A percentile compares a stretch with the other conserved stretches of the same genome.
Conservation (phyloP, 2,113 vertebrate genomes). For the Sylvia atricapilla region DNA sequence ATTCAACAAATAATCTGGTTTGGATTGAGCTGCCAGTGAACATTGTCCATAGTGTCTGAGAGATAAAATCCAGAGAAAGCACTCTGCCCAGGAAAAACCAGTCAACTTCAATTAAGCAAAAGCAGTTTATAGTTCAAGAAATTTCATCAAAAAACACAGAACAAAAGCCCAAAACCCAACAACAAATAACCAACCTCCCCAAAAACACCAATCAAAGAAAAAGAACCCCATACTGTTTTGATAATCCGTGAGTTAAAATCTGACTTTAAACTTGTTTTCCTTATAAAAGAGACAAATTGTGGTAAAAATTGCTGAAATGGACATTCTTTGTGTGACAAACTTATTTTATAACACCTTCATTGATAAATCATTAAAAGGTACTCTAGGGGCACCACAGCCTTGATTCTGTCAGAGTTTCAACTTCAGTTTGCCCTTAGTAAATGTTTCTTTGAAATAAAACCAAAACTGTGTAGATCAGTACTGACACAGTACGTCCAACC, state of each 20-base stretch:
- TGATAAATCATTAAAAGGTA: conserved; percentile 16
- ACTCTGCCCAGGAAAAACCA: background rate
- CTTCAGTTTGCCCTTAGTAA: conserved; percentile 28
- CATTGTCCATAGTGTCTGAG: background rate
- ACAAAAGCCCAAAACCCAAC: background rate
- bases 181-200: background rate
- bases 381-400: background rate
- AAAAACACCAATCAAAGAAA: background rate
- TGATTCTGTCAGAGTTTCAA: background rate
- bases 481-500: background rate
- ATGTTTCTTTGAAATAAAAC: conserved; percentile 49
- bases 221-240: background rate
- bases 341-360: background rate
- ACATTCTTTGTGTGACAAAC: background rate
- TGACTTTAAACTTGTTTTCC: background rate
- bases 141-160: background rate
- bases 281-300: background rate
- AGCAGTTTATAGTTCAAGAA: background rate
- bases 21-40: background rate
- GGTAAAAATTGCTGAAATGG: background rate
- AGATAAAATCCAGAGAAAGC: background rate
- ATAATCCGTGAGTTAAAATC: background rate
- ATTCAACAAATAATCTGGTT: background rate
- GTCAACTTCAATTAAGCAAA: background rate
- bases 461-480: conserved; percentile 9